phyloP scores from a whole-genome alignment of 2,888 invertebrate genomes.

The Hirtodrosophila trivittata region DNA sequence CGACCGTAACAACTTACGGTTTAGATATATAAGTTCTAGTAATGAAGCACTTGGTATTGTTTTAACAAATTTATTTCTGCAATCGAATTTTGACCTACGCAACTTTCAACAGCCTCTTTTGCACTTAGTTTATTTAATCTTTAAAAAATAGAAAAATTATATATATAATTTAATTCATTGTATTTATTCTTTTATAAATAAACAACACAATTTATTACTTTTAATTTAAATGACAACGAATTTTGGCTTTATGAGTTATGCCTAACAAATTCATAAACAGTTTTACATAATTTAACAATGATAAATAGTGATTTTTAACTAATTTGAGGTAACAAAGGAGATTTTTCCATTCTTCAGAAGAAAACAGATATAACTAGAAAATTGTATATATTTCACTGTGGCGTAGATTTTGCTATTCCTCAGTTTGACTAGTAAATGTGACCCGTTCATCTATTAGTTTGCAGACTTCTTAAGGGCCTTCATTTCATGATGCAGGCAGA shows the following conservation, averaged over 20 bases:
- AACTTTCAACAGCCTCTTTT: conserved; percentile 24
- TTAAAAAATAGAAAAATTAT: conserved; percentile 23
- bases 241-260: conserved; percentile 25
- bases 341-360: conserved; percentile 64
- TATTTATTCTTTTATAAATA: conserved; percentile 29
- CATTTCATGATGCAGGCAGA: conserved; percentile 96
- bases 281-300: conserved; percentile 52
- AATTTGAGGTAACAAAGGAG: conserved; percentile 52
- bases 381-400: conserved; percentile 47
- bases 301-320: conserved; percentile 31
- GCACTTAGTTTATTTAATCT: conserved; percentile 7
- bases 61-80: conserved; percentile 17
- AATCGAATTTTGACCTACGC: conserved; percentile 21
- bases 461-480: conserved; percentile 65
- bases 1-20: too few species aligned
- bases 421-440: background rate
- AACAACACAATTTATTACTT: conserved; percentile 16
- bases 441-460: conserved; percentile 26
- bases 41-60: conserved; percentile 49
- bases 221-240: conserved; percentile 19
- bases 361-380: conserved; percentile 48
- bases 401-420: conserved; percentile 29
- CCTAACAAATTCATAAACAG: conserved; percentile 54
- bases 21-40: conserved; percentile 21
- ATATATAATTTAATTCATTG: conserved; percentile 6